Percentiles rank a stretch among this genome's conserved stretches.
Conservation (phyloP, 2,888 invertebrate species). For the Drosophila monieri region DNA sequence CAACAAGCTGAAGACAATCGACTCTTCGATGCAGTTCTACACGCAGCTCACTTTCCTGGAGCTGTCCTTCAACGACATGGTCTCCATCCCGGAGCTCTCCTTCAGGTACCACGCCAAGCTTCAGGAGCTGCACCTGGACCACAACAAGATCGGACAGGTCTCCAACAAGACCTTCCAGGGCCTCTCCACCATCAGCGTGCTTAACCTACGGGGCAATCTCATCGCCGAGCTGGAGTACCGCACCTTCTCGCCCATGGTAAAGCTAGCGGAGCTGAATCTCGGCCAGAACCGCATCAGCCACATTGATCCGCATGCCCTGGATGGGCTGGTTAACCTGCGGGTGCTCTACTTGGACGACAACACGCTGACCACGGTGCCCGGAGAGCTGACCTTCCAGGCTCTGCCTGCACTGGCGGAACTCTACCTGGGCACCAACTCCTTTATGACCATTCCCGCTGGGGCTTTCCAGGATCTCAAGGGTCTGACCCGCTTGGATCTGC, state of each 20-base stretch:
- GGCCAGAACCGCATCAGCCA: slow-evolving; percentile 93
- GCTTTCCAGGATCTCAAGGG: slow-evolving; percentile 91
- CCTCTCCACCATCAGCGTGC: slow-evolving; percentile 90
- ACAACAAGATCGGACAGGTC: slow-evolving; percentile 93
- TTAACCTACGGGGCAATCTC: slow-evolving; percentile 92
- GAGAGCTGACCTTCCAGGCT: slow-evolving; percentile 88
- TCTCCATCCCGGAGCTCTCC: slow-evolving; percentile 91
- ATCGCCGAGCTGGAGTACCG: slow-evolving; percentile 91
- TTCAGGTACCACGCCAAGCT: slow-evolving; percentile 92
- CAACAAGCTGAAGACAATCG: slow-evolving; percentile 94
- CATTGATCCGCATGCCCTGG: slow-evolving; percentile 91
- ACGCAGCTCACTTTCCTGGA: slow-evolving; percentile 93
- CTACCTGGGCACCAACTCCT: slow-evolving; percentile 93
- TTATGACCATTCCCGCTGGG: slow-evolving; percentile 90
- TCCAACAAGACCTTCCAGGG: slow-evolving; percentile 92
- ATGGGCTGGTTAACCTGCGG: slow-evolving; percentile 90
- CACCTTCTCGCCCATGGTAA: slow-evolving; percentile 89
- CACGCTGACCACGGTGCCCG: slow-evolving; percentile 90
- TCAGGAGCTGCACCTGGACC: slow-evolving; percentile 92
- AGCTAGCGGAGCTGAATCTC: slow-evolving; percentile 93
- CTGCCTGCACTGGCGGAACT: slow-evolving; percentile 92
- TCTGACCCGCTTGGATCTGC: slow-evolving; percentile 90
- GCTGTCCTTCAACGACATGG: slow-evolving; percentile 92
- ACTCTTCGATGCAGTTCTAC: slow-evolving; percentile 95
- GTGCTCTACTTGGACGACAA: slow-evolving; percentile 94